phyloP scores from a whole-genome alignment of 1,140 invertebrate genomes.

The Sesamia nonagrioides region DNA sequence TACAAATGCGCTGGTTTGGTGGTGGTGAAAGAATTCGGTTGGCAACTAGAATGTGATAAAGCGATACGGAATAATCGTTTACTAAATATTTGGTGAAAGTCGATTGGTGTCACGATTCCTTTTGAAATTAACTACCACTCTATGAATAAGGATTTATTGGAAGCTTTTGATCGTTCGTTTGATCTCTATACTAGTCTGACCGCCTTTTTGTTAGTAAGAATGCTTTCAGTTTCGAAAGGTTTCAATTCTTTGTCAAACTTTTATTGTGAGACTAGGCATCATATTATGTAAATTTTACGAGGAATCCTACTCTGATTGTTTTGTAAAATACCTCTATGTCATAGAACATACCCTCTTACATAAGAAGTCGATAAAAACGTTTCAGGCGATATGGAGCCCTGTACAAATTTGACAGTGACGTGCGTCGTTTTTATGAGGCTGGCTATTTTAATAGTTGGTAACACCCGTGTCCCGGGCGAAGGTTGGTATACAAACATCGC shows the following conservation, averaged over 20 bases:
- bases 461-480: not conserved
- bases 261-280: not conserved
- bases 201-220: not conserved
- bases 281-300: not conserved
- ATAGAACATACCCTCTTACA: not conserved
- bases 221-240: conserved; percentile 5
- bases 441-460: not conserved
- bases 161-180: conserved; percentile 14
- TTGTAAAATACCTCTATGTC: not conserved
- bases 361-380: not conserved
- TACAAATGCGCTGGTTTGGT: not conserved
- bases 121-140: conserved; percentile 1
- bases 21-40: not conserved
- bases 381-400: not conserved
- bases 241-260: not conserved
- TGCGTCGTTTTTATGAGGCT: not conserved
- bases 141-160: too few relatives aligned
- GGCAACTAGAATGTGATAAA: not conserved
- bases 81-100: not conserved
- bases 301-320: not conserved
- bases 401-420: not conserved
- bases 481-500: not conserved
- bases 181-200: not conserved
- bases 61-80: not conserved
- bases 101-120: not conserved